Evolutionary conservation across 2,888 invertebrate species (phyloP).

Genomic region (Agrenia bidenticulata): DNA sequence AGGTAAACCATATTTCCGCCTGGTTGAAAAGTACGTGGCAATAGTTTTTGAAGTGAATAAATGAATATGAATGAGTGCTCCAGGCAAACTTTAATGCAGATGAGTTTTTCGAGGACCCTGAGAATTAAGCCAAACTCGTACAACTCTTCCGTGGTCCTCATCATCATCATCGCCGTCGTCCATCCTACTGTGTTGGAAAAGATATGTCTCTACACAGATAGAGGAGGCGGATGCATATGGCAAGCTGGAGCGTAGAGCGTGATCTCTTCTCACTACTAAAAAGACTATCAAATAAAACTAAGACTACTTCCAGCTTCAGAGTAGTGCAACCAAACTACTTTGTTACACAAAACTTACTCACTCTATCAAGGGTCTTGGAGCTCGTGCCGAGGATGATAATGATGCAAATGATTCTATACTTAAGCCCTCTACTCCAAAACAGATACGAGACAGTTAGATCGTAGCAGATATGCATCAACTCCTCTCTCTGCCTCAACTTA

Average conservation of each 20-base stretch:
- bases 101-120: slow-evolving; percentile 17
- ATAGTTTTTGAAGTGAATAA: slow-evolving; percentile 20
- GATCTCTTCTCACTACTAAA: slow-evolving; percentile 11
- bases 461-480: slow-evolving; percentile 1
- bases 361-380: slow-evolving; percentile 1
- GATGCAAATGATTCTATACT: slow-evolving; percentile 18
- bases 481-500: neutral
- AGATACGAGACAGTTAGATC: neutral
- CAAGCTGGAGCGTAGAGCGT: neutral
- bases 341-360: slow-evolving; percentile 6
- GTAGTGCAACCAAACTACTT: slow-evolving; percentile 2
- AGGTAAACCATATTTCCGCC: slow-evolving; percentile 18
- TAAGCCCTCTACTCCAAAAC: slow-evolving; percentile 5
- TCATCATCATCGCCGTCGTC: too few species aligned
- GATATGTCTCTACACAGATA: neutral
- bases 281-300: slow-evolving; percentile 17
- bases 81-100: slow-evolving; percentile 13
- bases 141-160: too few species aligned
- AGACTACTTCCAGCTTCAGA: neutral
- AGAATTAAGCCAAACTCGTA: slow-evolving; percentile 4
- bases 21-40: slow-evolving; percentile 16
- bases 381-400: slow-evolving; percentile 22
- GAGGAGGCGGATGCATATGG: neutral
- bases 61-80: slow-evolving; percentile 19
- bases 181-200: too few species aligned